A percentile compares a stretch with the other conserved stretches of the same genome.
phyloP scores from a whole-genome alignment of 2,113 vertebrate species.

The Heterotis niloticus region DNA sequence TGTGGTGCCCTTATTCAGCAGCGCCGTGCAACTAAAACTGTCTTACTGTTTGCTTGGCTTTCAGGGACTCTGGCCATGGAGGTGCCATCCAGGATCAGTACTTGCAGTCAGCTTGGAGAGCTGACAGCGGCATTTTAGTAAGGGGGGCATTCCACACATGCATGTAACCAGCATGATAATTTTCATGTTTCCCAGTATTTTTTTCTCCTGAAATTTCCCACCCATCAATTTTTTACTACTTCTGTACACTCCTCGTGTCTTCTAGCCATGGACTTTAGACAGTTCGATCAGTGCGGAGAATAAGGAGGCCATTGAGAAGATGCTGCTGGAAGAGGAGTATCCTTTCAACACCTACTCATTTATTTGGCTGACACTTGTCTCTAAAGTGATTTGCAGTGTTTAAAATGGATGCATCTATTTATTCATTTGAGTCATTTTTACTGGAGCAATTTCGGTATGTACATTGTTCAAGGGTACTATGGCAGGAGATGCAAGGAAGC shows the following conservation, averaged over 20 bases:
- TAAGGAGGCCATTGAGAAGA: constrained; percentile 85
- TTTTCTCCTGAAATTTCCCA: background rate
- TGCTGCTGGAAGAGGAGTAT: constrained; percentile 98
- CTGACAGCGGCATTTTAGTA: constrained; percentile 73
- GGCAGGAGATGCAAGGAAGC: background rate
- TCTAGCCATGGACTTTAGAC: constrained; percentile 89
- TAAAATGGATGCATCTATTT: too few species aligned
- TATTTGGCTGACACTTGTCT: background rate
- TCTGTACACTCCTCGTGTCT: constrained; percentile 3
- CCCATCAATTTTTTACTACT: too few species aligned
- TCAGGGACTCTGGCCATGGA: constrained; percentile 63
- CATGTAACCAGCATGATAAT: too few species aligned
- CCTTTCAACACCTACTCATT: constrained; percentile 48
- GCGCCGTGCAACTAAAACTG: background rate
- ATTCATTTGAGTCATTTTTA: background rate
- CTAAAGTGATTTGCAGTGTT: too few species aligned
- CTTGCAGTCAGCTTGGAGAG: constrained; percentile 80
- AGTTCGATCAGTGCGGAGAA: constrained; percentile 91
- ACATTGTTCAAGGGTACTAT: background rate
- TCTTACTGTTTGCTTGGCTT: constrained; percentile 31
- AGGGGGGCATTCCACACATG: constrained; percentile 32
- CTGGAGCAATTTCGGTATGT: background rate
- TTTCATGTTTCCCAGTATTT: background rate
- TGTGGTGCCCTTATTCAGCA: too few species aligned
- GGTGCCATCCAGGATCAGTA: constrained; percentile 75